Base-by-base conservation (phyloP, 2,113 vertebrate genomes). In the Setophaga coronata region DNA sequence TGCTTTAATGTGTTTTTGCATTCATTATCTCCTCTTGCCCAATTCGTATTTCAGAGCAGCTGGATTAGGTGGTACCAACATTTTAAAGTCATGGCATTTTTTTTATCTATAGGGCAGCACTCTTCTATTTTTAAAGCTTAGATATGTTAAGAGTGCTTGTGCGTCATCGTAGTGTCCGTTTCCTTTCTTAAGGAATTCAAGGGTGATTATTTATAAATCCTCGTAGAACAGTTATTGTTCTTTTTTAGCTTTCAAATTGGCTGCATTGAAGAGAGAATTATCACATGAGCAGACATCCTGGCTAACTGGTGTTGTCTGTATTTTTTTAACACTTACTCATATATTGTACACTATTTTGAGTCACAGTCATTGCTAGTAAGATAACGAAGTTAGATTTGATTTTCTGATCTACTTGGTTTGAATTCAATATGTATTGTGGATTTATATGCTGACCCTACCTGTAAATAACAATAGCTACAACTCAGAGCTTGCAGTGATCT, bases 171-270 rank as follows among this genome's bases (percentile, higher is more conserved):
- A 89, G 96, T 94, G 98, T 98, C 98, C 97, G 98, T 98, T 99
- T 99, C 99, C 99, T 99, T 98, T 98, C 97, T 98, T 97, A 97
- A 98, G 98, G 98, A 98, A 98, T 98, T 98, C 98, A 98, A 95
- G 97, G 97, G 97, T 95, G 96, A 98, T 98, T 99, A 98, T 99
- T 99, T 99, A 98, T 98, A 98, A 98, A 98, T 97, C 97, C 97
- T 98, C 95, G 73, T 95, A 97, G 98, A 98, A 87, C 93, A 97
- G 92, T 98, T 97, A 98, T 98, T 99, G 98, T 99, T 98, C 95
- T 98, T 97, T 96, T 96, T 95, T 87, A 95, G 96, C 95, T 96
- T 97, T 97, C 96, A 95, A 94, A 97, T 97, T 96, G 96, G 87
- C 95, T 97, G 93, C 88, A 94, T 94, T 98, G 96, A 97, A 97